phyloP scores from a whole-genome alignment of 2,888 invertebrate genomes.

The Sepiola atlantica region DNA sequence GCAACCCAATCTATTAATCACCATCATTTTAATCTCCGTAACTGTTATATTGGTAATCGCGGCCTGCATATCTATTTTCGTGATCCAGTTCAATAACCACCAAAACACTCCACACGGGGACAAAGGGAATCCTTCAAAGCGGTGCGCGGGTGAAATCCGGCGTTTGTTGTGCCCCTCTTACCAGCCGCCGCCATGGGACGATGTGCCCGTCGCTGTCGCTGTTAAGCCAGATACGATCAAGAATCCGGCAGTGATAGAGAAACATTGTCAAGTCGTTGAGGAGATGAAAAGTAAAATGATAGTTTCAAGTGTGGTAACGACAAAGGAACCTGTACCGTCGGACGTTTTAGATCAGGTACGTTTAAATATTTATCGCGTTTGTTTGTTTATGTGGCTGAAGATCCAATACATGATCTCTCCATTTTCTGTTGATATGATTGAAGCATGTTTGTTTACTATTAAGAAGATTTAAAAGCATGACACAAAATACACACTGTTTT shows the following conservation, averaged over 20 bases:
- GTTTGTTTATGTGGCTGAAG: background rate
- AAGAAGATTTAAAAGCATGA: background rate
- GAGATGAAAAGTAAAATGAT: background rate
- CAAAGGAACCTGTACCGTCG: background rate
- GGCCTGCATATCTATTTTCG: conserved; percentile 2
- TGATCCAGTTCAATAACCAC: background rate
- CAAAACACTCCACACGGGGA: background rate
- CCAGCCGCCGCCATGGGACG: background rate
- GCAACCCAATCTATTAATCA: background rate
- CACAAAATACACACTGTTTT: background rate
- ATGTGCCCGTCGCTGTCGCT: background rate
- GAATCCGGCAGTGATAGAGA: background rate
- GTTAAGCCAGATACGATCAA: background rate
- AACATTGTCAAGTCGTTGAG: background rate
- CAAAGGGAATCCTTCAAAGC: background rate
- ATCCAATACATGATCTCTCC: background rate
- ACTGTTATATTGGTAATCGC: background rate
- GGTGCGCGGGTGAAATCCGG: background rate
- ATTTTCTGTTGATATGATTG: background rate
- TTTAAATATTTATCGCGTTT: conserved; percentile 15
- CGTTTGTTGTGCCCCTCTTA: background rate
- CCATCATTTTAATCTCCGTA: background rate
- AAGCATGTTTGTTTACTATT: background rate
- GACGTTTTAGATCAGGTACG: background rate
- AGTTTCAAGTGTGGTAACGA: background rate